These are phyloP conservation scores for Prietella phreatophila DNA, from an alignment of 2,113 vertebrate species.

Conservation along the genomic window DNA sequence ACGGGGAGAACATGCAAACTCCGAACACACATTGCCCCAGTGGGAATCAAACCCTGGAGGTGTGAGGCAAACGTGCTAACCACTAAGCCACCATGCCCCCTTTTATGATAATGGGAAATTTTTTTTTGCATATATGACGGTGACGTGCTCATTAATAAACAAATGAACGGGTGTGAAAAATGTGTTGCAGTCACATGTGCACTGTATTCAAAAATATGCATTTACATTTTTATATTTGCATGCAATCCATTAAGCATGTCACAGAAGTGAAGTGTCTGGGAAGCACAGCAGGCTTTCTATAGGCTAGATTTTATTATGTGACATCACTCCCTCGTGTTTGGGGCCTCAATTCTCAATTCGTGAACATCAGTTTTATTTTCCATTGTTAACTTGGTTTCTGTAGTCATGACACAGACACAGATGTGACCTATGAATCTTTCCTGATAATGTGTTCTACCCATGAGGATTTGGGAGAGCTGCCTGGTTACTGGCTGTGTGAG, in stretches of 20 bases:
- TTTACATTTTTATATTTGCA: not conserved
- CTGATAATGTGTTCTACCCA: conserved; percentile 46
- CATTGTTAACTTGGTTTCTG: conserved; percentile 51
- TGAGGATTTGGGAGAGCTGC: conserved; percentile 52
- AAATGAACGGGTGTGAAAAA: not conserved
- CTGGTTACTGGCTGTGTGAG: conserved; percentile 56
- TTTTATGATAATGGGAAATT: too few species aligned
- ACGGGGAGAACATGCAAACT: too few species aligned
- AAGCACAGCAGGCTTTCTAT: not conserved
- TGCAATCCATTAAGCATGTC: not conserved
- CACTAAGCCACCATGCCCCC: too few species aligned
- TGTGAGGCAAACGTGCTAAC: too few species aligned
- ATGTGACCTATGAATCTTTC: conserved; percentile 15
- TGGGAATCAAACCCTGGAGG: too few species aligned
- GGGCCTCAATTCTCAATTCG: not conserved
- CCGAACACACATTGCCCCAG: too few species aligned
- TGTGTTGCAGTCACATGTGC: not conserved
- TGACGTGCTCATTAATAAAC: not conserved
- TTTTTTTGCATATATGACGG: not conserved
- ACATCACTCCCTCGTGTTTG: not conserved
- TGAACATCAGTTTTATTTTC: conserved; percentile 24
- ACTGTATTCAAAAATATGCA: not conserved
- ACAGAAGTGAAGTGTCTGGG: not conserved
- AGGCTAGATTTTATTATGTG: not conserved
- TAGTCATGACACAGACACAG: conserved; percentile 45